These are phyloP conservation scores for Dioctria rufipes DNA, from an alignment of 2,888 invertebrate species.

Conservation along the genomic window DNA sequence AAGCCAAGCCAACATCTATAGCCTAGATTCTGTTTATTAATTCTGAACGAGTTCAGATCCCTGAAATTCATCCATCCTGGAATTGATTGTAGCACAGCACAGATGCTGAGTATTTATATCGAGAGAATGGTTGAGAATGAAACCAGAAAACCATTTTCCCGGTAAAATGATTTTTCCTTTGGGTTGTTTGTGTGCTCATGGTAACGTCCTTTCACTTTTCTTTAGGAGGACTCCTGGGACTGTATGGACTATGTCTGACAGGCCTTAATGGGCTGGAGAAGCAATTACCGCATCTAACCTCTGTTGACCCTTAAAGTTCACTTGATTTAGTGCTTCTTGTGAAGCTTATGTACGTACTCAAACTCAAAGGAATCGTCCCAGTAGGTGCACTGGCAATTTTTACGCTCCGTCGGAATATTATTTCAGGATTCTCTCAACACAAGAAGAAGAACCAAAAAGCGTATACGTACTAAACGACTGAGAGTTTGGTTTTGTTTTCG, in stretches of 20 bases:
- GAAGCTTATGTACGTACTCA: neutral
- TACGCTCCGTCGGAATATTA: constrained; percentile 11
- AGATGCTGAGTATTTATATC: constrained; percentile 20
- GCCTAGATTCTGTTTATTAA: constrained; percentile 35
- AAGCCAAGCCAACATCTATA: neutral
- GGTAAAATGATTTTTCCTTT: constrained; percentile 44
- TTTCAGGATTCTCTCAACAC: constrained; percentile 20
- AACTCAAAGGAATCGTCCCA: constrained; percentile 1
- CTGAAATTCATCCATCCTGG: constrained; percentile 50
- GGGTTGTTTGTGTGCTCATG: constrained; percentile 45
- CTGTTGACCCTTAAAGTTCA: constrained; percentile 50
- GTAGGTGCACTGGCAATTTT: constrained; percentile 29
- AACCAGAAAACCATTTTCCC: constrained; percentile 48
- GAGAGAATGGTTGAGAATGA: constrained; percentile 4
- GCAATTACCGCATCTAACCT: constrained; percentile 52
- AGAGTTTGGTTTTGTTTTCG: neutral
- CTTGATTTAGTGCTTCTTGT: constrained; percentile 44
- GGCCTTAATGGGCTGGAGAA: constrained; percentile 51
- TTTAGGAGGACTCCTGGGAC: constrained; percentile 25
- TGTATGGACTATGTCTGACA: constrained; percentile 49
- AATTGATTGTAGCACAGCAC: constrained; percentile 46
- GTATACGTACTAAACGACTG: constrained; percentile 31
- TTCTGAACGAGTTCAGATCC: constrained; percentile 40
- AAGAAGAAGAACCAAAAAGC: constrained; percentile 4
- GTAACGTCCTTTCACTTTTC: constrained; percentile 48